phyloP scores from a whole-genome alignment of 2,888 invertebrate species.

The Hyppa rectilinea region DNA sequence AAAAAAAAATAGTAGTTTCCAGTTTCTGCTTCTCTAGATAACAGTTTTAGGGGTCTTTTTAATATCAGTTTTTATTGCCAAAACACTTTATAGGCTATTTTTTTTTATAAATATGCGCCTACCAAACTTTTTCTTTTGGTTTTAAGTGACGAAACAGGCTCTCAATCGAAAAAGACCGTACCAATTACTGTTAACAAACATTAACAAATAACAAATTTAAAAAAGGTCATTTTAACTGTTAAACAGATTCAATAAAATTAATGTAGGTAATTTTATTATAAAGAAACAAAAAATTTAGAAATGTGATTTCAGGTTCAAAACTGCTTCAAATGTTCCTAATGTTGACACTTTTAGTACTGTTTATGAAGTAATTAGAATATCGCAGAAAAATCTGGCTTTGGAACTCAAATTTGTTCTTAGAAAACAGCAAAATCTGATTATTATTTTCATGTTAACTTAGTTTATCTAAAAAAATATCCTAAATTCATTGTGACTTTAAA shows the following conservation, averaged over 20 bases:
- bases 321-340: slow-evolving; percentile 8
- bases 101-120: neutral
- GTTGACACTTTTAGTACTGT: neutral
- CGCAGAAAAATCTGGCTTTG: neutral
- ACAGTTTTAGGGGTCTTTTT: neutral
- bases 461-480: neutral
- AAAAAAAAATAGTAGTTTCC: neutral
- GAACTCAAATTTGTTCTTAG: neutral
- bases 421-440: neutral
- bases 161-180: neutral
- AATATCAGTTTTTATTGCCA: no score
- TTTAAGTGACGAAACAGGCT: neutral
- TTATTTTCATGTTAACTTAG: neutral
- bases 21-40: no score
- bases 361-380: neutral
- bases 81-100: neutral
- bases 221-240: neutral
- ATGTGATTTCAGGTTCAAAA: neutral
- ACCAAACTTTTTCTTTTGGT: neutral
- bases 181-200: neutral
- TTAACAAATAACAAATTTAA: no score
- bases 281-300: neutral
- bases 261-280: neutral
- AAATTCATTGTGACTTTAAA: neutral
- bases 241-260: neutral